phyloP scores from a whole-genome alignment of 2,797 vertebrate species.

The Tragopan temminckii region DNA sequence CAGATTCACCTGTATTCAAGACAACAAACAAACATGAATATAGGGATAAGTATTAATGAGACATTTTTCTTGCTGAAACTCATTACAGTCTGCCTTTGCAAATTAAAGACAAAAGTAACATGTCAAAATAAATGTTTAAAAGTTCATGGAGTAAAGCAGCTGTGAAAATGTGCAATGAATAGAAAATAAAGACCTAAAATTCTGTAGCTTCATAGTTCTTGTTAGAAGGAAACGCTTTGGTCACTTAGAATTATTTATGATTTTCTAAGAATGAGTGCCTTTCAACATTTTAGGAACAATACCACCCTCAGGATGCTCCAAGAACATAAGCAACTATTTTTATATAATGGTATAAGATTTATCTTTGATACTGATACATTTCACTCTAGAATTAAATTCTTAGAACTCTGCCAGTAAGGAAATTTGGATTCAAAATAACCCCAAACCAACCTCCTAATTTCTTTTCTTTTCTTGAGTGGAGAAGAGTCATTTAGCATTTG shows the following conservation, averaged over 20 bases:
- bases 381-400: background rate
- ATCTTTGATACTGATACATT: background rate
- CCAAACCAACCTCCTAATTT: background rate
- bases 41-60: conserved; percentile 70
- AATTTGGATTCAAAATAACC: background rate
- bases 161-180: conserved; percentile 62
- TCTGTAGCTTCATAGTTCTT: background rate
- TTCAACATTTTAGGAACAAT: conserved; percentile 31
- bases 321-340: background rate
- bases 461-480: background rate
- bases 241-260: background rate
- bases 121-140: conserved; percentile 53
- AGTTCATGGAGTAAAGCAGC: conserved; percentile 61
- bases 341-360: background rate
- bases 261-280: background rate
- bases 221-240: conserved; percentile 1
- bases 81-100: conserved; percentile 34
- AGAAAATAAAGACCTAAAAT: conserved; percentile 57
- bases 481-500: background rate
- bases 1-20: conserved; percentile 99
- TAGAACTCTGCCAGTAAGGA: background rate
- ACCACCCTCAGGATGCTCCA: background rate
- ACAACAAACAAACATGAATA: conserved; percentile 87
- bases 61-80: background rate
- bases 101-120: conserved; percentile 46